Evolutionary conservation across 2,888 invertebrate genomes (phyloP).

Genomic region (Melanargia galathea): DNA sequence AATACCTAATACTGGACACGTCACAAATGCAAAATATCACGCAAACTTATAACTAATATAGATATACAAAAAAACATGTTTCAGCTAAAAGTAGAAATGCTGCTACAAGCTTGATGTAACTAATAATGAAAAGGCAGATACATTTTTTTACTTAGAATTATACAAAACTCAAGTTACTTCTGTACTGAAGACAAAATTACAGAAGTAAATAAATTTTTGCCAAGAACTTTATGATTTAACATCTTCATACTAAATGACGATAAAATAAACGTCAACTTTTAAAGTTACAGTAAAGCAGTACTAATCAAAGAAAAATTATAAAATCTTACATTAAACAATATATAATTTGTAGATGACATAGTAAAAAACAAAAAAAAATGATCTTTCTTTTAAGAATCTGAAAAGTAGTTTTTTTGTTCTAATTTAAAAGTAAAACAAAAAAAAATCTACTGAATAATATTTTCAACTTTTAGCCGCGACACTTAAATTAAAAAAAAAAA

Average conservation of each 20-base stretch:
- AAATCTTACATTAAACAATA: neutral
- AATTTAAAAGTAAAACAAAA: neutral
- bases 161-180: no score
- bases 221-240: no score
- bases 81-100: slow-evolving; percentile 7
- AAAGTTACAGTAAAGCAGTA: no score
- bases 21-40: slow-evolving; percentile 60
- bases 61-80: neutral
- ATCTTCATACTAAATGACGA: no score
- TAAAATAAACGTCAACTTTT: no score
- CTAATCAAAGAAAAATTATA: no score
- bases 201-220: no score
- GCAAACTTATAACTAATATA: slow-evolving; percentile 37
- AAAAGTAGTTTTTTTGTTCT: neutral
- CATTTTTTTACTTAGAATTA: no score
- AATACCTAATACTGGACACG: slow-evolving; percentile 64
- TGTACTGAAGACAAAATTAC: no score
- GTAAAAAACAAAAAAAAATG: neutral
- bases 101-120: neutral
- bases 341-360: neutral
- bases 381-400: no score
- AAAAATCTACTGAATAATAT: neutral
- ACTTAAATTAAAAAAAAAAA: slow-evolving; percentile 3
- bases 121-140: no score
- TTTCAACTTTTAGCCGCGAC: slow-evolving; percentile 8